A percentile compares a stretch with the other conserved stretches of the same genome.
phyloP scores from a whole-genome alignment of 37 sponge, comb jelly and placozoan genomes.

The Spongilla lacustris region DNA sequence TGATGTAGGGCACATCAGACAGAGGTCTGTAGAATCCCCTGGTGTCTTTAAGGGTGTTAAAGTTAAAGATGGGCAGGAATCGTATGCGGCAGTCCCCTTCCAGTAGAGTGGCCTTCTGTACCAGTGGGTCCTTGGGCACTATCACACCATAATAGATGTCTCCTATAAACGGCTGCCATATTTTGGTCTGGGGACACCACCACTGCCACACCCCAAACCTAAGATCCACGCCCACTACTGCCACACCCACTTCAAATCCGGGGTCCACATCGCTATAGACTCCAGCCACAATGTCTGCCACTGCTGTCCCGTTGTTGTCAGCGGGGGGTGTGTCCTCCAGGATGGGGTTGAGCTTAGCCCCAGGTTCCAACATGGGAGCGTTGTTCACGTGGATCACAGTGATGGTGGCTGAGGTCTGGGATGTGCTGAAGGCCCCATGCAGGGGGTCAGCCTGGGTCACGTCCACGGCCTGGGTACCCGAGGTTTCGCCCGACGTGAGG shows the following conservation, averaged over 20 bases:
- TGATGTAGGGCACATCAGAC: slow-evolving; percentile 69
- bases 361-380: slow-evolving; percentile 63
- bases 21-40: slow-evolving; percentile 61
- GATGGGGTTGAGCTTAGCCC: slow-evolving; percentile 39
- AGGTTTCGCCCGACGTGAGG: slow-evolving; percentile 62
- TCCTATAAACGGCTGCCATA: slow-evolving; percentile 81
- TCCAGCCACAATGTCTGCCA: slow-evolving; percentile 69
- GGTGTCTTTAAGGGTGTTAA: slow-evolving; percentile 73
- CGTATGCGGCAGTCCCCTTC: slow-evolving; percentile 72
- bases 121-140: slow-evolving; percentile 63
- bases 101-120: slow-evolving; percentile 83
- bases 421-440: slow-evolving; percentile 76
- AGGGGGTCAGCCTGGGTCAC: slow-evolving; percentile 43
- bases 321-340: slow-evolving; percentile 59
- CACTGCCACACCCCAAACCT: slow-evolving; percentile 87
- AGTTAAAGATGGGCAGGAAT: slow-evolving; percentile 77
- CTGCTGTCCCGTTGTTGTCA: slow-evolving; percentile 76
- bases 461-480: slow-evolving; percentile 56
- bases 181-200: slow-evolving; percentile 49
- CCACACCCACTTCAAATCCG: slow-evolving; percentile 65
- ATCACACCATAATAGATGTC: slow-evolving; percentile 71
- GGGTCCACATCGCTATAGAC: slow-evolving; percentile 76
- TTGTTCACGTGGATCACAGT: slow-evolving; percentile 85
- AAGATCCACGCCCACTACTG: slow-evolving; percentile 82
- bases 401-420: slow-evolving; percentile 52